phyloP scores from a whole-genome alignment of 2,797 vertebrate species.

The Morus bassanus region DNA sequence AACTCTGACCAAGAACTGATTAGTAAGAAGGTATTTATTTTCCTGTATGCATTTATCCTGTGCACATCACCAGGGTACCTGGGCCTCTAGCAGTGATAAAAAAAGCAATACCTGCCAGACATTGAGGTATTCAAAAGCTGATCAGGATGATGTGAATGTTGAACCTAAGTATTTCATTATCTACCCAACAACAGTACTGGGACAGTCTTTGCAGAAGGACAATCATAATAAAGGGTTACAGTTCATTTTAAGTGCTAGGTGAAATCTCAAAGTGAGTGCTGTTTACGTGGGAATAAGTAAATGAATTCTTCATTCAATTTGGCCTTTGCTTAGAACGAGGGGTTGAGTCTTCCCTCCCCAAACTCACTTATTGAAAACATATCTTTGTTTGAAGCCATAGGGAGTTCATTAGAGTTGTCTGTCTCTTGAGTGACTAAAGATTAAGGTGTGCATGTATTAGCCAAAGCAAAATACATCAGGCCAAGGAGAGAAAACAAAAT shows the following conservation, averaged over 20 bases:
- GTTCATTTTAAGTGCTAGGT: not conserved
- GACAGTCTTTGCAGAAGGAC: not conserved
- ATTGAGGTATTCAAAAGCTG: not conserved
- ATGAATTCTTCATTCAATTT: not conserved
- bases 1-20: not conserved
- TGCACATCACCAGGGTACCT: not conserved
- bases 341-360: not conserved
- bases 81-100: not conserved
- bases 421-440: not conserved
- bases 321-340: conserved; percentile 14
- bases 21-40: not conserved
- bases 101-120: not conserved
- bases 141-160: not conserved
- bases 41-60: not conserved
- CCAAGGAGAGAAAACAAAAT: not conserved
- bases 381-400: not conserved
- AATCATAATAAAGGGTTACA: not conserved
- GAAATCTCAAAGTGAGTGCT: not conserved
- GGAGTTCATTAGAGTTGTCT: conserved; percentile 4
- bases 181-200: not conserved
- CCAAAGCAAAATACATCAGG: not conserved
- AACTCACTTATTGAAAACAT: not conserved
- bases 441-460: conserved; percentile 17
- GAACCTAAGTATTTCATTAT: not conserved
- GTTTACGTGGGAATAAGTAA: not conserved